Conservation (phyloP, 2,113 vertebrate species). For the Dasypus novemcinctus region DNA sequence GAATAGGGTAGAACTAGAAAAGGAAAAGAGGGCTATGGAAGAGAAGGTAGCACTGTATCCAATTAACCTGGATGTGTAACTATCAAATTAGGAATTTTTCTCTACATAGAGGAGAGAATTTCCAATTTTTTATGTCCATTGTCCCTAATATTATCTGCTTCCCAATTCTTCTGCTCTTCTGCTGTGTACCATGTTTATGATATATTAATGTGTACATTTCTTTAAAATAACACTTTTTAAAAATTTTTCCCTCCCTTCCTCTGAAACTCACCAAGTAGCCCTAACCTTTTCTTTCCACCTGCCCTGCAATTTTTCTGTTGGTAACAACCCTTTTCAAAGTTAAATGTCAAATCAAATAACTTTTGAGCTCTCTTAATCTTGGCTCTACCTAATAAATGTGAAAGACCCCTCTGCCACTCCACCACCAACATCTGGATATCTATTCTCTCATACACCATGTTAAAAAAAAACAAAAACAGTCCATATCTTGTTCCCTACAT, state of each 20-base stretch:
- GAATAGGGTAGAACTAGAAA: not conserved
- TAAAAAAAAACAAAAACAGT: conserved; percentile 19
- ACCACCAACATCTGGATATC: not conserved
- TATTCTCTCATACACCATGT: not conserved
- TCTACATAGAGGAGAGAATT: not conserved
- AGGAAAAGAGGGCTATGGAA: not conserved
- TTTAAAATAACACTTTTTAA: not conserved
- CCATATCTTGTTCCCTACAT: not conserved
- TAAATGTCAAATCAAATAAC: not conserved
- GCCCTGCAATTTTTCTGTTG: not conserved
- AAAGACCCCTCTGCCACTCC: not conserved
- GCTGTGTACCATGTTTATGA: not conserved
- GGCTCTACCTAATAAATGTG: not conserved
- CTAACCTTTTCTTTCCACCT: not conserved
- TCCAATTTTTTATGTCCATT: not conserved
- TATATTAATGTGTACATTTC: not conserved
- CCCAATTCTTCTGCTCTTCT: not conserved
- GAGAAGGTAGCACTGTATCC: not conserved
- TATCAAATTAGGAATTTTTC: not conserved
- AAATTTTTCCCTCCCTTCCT: not conserved
- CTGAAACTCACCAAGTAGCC: not conserved
- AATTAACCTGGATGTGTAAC: not conserved
- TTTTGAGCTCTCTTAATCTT: not conserved
- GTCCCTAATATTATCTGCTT: not conserved
- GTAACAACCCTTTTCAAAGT: not conserved